These are phyloP conservation scores for Doryteuthis pealeii DNA, from an alignment of 1,140 invertebrate genomes.

Conservation along the genomic window DNA sequence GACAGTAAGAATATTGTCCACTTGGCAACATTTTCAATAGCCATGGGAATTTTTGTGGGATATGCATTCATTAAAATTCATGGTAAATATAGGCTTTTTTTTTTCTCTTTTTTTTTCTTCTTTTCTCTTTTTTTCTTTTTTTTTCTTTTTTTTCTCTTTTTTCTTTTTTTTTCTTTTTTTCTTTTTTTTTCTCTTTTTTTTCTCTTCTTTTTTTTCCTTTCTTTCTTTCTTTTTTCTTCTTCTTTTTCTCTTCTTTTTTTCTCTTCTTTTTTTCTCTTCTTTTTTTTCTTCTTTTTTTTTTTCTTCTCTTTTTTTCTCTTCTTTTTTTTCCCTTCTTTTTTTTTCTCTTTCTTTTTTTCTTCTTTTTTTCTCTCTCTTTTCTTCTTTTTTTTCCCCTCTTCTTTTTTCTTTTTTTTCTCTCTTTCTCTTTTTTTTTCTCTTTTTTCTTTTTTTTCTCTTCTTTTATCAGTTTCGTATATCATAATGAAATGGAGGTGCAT, in stretches of 20 bases:
- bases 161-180: not conserved
- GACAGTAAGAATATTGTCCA: slow-evolving; percentile 30
- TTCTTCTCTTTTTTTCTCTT: no score
- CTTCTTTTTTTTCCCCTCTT: no score
- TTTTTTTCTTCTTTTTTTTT: not conserved
- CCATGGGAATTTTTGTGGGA: slow-evolving; percentile 23
- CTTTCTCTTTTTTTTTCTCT: no score
- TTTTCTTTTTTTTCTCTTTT: not conserved
- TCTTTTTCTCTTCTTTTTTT: not conserved
- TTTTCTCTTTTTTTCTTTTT: not conserved
- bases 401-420: no score
- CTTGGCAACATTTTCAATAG: slow-evolving; percentile 28
- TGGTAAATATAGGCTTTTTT: slow-evolving; percentile 29
- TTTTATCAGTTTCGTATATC: no score
- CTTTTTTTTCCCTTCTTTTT: no score
- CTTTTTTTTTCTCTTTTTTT: not conserved
- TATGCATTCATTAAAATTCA: slow-evolving; percentile 39
- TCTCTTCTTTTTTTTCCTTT: not conserved
- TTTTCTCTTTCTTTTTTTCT: no score
- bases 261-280: not conserved
- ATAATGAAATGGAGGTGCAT: no score
- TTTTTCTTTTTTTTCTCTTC: no score
- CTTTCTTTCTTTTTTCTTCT: not conserved
- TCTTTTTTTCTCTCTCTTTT: no score
- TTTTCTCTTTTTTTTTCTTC: not conserved